Percentiles rank a stretch among this genome's conserved stretches.
phyloP scores from a whole-genome alignment of 1,140 invertebrate genomes.

The Hylaeus anthracinus region DNA sequence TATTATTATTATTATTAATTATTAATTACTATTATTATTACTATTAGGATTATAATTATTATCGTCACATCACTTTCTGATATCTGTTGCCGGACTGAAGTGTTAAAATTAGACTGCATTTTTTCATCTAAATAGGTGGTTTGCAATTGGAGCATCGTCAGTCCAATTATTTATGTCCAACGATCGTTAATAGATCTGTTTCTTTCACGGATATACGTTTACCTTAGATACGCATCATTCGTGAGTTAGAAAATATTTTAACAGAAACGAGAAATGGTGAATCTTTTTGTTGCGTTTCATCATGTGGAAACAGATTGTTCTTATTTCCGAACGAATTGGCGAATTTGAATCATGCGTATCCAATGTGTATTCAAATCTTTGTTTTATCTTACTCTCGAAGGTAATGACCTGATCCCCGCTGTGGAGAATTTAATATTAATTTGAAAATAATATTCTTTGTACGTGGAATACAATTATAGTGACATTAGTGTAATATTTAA shows the following conservation, averaged over 20 bases:
- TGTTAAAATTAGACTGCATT: conserved; percentile 36
- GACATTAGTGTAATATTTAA: conserved; percentile 69
- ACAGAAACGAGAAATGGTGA: not conserved
- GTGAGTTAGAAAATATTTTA: conserved; percentile 7
- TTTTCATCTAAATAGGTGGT: conserved; percentile 12
- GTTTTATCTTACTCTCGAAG: conserved; percentile 34
- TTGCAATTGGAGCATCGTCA: conserved; percentile 31
- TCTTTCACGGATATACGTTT: conserved; percentile 38
- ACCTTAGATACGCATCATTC: conserved; percentile 17
- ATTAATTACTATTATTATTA: not conserved
- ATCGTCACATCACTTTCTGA: conserved; percentile 12
- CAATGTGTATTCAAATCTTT: conserved; percentile 38
- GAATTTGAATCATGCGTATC: conserved; percentile 22
- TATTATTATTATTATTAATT: conserved; percentile 26
- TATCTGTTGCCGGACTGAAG: conserved; percentile 64
- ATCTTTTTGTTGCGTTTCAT: not conserved
- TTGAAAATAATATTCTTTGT: conserved; percentile 63
- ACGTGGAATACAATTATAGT: conserved; percentile 67
- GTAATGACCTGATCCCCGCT: conserved; percentile 31
- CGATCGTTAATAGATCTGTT: conserved; percentile 36
- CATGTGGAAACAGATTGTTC: conserved; percentile 7
- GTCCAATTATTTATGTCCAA: conserved; percentile 25
- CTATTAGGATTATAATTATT: conserved; percentile 12
- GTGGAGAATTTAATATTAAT: conserved; percentile 44
- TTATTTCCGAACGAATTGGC: conserved; percentile 1